Base-by-base conservation (phyloP, 2,797 vertebrate genomes). In the Cottoperca gobio region DNA sequence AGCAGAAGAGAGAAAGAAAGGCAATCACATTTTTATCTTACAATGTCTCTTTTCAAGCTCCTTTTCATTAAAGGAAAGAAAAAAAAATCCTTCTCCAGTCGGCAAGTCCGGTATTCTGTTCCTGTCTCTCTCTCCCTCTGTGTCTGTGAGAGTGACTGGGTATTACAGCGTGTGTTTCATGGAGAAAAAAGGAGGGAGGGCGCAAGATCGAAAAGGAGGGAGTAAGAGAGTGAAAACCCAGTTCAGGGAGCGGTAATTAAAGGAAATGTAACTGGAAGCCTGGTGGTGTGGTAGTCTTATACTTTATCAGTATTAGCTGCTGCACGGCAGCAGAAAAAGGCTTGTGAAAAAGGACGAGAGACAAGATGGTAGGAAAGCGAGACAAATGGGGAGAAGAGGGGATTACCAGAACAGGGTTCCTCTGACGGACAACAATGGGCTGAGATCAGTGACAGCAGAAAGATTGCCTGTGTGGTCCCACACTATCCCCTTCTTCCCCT, bases 401-500 rank as follows among this genome's bases (percentile, higher is more conserved):
- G 86, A 78, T 84, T 78, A 73, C 73, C 49, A 37, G 91, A 86
- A 82, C 89, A 91, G 88, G 92, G 94, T 95, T 94, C 84, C 93
- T 94, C 89, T 91, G 95, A 97, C 93, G 91, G 95, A 91, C 96
- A 94, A 95, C 91, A 93, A 91, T 80, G 84, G 95, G 94, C 94
- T 93, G 85, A 92, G 93, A 97, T 96, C 96, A 97, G 89, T 92
- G 96, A 97, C 96, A 94, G 93, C 64, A 85, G 72, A 64, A 76
- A 85, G 80, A 83, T 85, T 61, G 73, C 73, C 69, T 86, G 84
- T 87, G 85, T 84, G 84, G 82, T 89, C 82, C 50, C 37, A 62
- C 64, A 70, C 53, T 50, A 46, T 65, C 35, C 37, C 57, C 35
- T 24, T 58, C 61, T 72, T 48, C 72, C 54, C 39, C 53, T 55